Base-by-base conservation (phyloP, 2,113 vertebrate species). In the Bungarus multicinctus region DNA sequence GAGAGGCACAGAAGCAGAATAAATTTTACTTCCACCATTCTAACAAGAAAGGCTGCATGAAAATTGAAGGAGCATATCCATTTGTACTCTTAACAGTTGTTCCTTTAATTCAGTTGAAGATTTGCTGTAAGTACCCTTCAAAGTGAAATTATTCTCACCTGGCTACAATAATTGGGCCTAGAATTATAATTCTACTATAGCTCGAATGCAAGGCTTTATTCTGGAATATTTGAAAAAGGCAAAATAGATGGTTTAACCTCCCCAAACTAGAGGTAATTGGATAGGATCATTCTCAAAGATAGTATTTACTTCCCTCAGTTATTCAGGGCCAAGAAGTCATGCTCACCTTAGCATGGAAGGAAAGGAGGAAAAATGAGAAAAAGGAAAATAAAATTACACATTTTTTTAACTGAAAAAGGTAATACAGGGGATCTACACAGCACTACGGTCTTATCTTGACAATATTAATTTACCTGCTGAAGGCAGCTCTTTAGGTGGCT, bases 381-480 rank as follows among this genome's bases (percentile, higher is more conserved):
- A 81, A 64, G 12, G 43, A 47, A 74, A 22, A 47, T 45, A 43
- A 25, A 16, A 1, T 20, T 81, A 18, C 16, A 58, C 58, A 34
- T 69, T 34, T 18, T 58, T 27, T 54, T 7, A 27, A 43, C 27
- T 47, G 18, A 85, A 85, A 81, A 34, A 39, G 7, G 18, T 60
- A 22, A 60, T 52, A 4, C 8, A 87, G 88, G 58, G 25, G 6
- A 30, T 47, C 87, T 89, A n/a, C 45, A 87, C 23, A 14, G 14
- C 30, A 52, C 14, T n/a, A 30, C 1, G 18, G 2, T n/a, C 16
- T 50, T 88, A 53, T 88, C 34, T 69, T 89, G 25, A 18, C 25
- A 85, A 8, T 57, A 34, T 23, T 58, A 7, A 16, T 47, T 94
- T 92, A 98, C 98, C 98, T 0, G 96, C 43, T 0, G 97, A 94